Evolutionary conservation across 2,113 vertebrate species (phyloP), one percentile per base, ranked within the genome.

Genomic region (Hyaena hyaena): DNA sequence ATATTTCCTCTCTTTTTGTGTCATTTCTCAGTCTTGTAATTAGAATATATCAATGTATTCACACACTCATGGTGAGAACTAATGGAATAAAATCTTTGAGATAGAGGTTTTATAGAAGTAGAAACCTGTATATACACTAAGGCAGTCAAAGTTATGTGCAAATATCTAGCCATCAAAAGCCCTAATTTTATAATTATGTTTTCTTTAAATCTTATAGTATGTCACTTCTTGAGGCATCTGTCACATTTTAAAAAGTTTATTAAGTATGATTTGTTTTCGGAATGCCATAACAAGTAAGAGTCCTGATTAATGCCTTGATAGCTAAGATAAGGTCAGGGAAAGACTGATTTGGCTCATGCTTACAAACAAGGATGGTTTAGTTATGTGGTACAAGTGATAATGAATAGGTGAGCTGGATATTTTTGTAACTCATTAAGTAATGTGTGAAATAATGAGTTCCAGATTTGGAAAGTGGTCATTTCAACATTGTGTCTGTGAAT

Each of bases 301-400:
- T 86, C 19, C 73, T 94, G 79, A 96, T 88, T 93, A 81, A 39
- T 92, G 58, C 33, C 76, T 95, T 92, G 93, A 88, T 10, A 90
- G 66, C 80, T 97, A 26, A 2, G 21, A 81, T 73, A 73, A 86
- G 96, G 98, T 96, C 79, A 94, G 76, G 79, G 79, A 90, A 96
- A 95, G 77, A 89, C 17, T 95, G 88, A 96, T 93, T 98, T 98
- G 88, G 39, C 85, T 96, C 84, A 86, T 93, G 33, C 91, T 98
- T 97, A 96, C 14, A 81, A 95, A 66, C 33, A 97, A 90, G 58
- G 9, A 65, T 96, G 85, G 14, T 50, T 97, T 81, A 90, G 5
- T 88, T 79, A 81, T 58, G 95, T 96, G 95, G 45, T 74, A 2
- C 31, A 93, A 74, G 15, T 88, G 45, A 24, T 3, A 93, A 86